A percentile compares a stretch with the other conserved stretches of the same genome.
phyloP scores from a whole-genome alignment of 2,888 invertebrate species.

The Drosophila pseudotalamancana region DNA sequence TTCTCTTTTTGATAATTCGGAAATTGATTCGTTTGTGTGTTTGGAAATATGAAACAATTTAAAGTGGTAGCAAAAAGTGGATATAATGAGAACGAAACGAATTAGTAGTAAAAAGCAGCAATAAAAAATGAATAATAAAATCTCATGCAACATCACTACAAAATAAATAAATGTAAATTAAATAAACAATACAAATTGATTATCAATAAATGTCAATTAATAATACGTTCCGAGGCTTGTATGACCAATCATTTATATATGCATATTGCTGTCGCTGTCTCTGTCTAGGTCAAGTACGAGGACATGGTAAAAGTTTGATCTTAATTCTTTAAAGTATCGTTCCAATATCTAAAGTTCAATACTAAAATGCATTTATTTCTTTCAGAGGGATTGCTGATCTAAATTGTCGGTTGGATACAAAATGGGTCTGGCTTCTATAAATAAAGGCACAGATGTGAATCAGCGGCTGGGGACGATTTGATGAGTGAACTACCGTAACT shows the following conservation, averaged over 20 bases:
- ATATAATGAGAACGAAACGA: constrained; percentile 43
- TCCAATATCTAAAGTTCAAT: constrained; percentile 32
- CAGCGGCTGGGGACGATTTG: constrained; percentile 38
- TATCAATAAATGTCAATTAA: constrained; percentile 34
- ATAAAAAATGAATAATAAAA: constrained; percentile 84
- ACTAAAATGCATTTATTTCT: constrained; percentile 37
- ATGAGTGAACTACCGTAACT: constrained; percentile 69
- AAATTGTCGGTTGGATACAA: constrained; percentile 48
- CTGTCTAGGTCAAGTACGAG: constrained; percentile 21
- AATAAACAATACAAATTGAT: constrained; percentile 55
- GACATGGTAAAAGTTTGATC: constrained; percentile 42
- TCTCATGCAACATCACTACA: constrained; percentile 84
- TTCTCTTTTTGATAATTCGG: background rate
- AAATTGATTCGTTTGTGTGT: constrained; percentile 36
- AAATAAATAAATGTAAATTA: constrained; percentile 62
- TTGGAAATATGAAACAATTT: constrained; percentile 22
- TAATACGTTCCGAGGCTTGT: constrained; percentile 36
- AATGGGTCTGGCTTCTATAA: constrained; percentile 38
- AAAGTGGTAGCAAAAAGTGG: constrained; percentile 49
- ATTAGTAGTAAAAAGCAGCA: constrained; percentile 82
- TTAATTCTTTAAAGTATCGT: constrained; percentile 46
- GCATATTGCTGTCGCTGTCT: constrained; percentile 16
- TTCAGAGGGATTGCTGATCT: constrained; percentile 26
- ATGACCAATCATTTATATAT: constrained; percentile 23
- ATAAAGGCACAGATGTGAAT: constrained; percentile 55